Base-by-base conservation (phyloP, 2,797 vertebrate genomes). In the Valencia hispanica region DNA sequence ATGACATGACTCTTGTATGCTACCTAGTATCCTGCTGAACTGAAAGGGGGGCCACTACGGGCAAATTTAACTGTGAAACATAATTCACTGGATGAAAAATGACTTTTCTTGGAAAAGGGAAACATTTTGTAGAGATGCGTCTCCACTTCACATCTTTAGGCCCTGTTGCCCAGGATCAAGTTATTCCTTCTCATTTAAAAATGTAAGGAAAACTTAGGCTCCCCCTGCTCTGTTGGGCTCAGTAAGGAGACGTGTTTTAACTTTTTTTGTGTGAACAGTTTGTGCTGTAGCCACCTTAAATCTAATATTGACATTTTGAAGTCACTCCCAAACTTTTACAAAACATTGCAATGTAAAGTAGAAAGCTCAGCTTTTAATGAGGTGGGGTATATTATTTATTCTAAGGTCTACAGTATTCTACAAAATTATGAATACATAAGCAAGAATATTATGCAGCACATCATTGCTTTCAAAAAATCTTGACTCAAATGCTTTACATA, bases 121-220 rank as follows among this genome's bases (percentile, higher is more conserved):
- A 74, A 79, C 57, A 82, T 86, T 68, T 85, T 86, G 89, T 36
- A 86, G 90, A 85, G 73, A 72, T 69, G 48, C 82, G 63, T 74
- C 77, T 81, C 75, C 45, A 30, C 55, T 79, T 68, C 55, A 75
- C 72, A 77, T 83, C 79, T 89, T 74, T 80, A 78, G 77, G 74
- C 85, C 73, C 75, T 79, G 68, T 63, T 84, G 82, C 84, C 74
- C 81, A 77, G 55, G 77, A 88, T 91, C 87, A 87, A 80, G 80
- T 76, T 74, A 79, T 12, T 68, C 43, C 22, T 68, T 68, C 65
- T 27, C 39, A 43, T 12, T 43, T 10, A 65, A 39, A 65, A 65
- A 39, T 36, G 32, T 25, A n/a, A 27, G 11, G 2, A 68, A 43
- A 43, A 68, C 25, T 41, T 39, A 25, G 63, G 11, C 63, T 66